Evolutionary conservation across 2,797 vertebrate genomes (phyloP).

Genomic region (Pangasius macronema): DNA sequence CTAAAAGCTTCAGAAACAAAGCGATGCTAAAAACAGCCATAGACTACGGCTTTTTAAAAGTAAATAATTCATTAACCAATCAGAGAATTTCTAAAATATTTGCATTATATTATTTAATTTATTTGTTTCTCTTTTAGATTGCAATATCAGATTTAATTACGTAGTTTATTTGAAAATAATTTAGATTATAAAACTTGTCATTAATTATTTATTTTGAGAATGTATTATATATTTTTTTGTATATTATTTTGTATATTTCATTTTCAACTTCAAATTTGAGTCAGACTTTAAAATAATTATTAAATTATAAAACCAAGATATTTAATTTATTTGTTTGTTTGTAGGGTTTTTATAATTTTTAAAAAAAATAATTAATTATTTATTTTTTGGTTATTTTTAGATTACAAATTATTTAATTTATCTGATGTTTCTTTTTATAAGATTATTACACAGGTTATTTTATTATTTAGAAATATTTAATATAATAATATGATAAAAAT

Average conservation of each 20-base stretch:
- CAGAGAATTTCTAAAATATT: not conserved
- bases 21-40: not conserved
- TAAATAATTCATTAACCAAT: not conserved
- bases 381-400: not conserved
- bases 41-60: not conserved
- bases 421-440: not conserved
- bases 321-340: not conserved
- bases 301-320: not conserved
- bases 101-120: not conserved
- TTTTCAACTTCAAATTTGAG: not conserved
- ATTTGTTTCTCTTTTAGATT: not conserved
- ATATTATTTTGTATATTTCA: too few relatives aligned
- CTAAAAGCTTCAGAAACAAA: not conserved
- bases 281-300: not conserved
- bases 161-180: not conserved
- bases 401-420: not conserved
- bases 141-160: not conserved
- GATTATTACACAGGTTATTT: not conserved
- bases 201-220: not conserved
- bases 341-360: not conserved
- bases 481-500: too few relatives aligned
- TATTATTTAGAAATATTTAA: too few relatives aligned
- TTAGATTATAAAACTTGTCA: not conserved
- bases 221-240: not conserved
- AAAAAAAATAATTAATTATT: too few relatives aligned